Percentiles rank a stretch among this genome's conserved stretches.
Conservation (phyloP, 2,113 vertebrate species). For the Promerops cafer region DNA sequence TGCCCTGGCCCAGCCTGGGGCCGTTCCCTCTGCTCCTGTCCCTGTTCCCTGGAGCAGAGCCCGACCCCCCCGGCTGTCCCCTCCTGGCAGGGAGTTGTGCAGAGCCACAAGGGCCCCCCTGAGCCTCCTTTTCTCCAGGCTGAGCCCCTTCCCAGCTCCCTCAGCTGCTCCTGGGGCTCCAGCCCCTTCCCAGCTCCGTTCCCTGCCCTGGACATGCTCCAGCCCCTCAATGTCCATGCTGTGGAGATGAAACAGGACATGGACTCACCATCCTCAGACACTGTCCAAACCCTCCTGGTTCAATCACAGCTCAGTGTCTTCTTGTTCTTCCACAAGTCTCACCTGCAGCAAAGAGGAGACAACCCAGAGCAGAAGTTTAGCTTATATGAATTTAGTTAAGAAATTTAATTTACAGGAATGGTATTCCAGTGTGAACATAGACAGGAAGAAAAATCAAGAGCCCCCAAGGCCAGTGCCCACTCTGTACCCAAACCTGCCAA, state of each 20-base stretch:
- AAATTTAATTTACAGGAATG: neutral
- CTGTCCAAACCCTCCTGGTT: neutral
- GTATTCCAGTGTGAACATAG: neutral
- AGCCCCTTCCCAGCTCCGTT: neutral
- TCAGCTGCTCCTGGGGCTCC: neutral
- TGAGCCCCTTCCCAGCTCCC: neutral
- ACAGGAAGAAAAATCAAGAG: neutral
- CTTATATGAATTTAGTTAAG: neutral
- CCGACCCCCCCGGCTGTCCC: neutral
- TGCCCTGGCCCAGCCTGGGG: neutral
- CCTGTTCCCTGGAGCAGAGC: neutral
- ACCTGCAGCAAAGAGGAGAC: conserved; percentile 5
- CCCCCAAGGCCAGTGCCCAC: neutral
- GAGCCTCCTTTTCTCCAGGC: neutral
- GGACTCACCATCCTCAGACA: conserved; percentile 53
- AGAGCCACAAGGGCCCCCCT: neutral
- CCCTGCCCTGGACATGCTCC: accelerated
- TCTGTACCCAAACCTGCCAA: neutral
- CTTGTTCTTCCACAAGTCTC: neutral
- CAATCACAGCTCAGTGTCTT: neutral
- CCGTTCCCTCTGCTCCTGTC: neutral
- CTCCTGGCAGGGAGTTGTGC: neutral
- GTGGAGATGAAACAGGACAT: neutral
- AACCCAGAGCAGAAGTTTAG: neutral
- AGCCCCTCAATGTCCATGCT: neutral